A percentile compares a stretch with the other conserved stretches of the same genome.
Conservation (phyloP, 2,797 vertebrate species). For the Pteropus rufus region DNA sequence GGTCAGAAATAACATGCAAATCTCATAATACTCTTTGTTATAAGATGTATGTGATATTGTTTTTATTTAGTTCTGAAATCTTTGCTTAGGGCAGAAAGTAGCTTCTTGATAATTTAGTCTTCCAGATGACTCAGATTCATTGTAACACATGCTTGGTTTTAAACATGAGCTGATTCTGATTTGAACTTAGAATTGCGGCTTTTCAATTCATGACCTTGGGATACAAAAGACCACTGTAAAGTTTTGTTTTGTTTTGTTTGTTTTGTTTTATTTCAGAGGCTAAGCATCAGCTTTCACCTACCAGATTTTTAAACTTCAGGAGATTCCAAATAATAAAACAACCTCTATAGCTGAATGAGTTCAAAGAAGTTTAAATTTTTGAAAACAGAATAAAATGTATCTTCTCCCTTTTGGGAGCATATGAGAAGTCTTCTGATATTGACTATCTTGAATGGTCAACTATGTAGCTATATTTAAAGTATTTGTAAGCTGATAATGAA, state of each 20-base stretch:
- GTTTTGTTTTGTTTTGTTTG: slow-evolving; percentile 21
- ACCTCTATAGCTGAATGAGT: slow-evolving; percentile 33
- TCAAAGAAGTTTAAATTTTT: background rate
- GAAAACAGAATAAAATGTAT: slow-evolving; percentile 53
- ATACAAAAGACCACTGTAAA: slow-evolving; percentile 61
- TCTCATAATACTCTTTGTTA: slow-evolving; percentile 63
- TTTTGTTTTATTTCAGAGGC: slow-evolving; percentile 13
- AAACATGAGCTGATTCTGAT: slow-evolving; percentile 77
- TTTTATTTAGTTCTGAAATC: slow-evolving; percentile 81
- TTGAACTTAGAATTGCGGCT: slow-evolving; percentile 75
- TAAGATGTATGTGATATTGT: slow-evolving; percentile 70
- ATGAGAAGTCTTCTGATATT: slow-evolving; percentile 66
- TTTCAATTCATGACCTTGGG: slow-evolving; percentile 77
- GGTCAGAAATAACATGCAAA: slow-evolving; percentile 65
- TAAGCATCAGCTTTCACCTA: slow-evolving; percentile 74
- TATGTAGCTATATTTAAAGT: background rate
- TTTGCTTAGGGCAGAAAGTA: slow-evolving; percentile 76
- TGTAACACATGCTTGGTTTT: slow-evolving; percentile 73
- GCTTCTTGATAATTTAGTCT: slow-evolving; percentile 80
- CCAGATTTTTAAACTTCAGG: slow-evolving; percentile 74
- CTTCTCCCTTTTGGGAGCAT: slow-evolving; percentile 63
- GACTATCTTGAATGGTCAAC: background rate
- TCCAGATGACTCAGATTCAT: slow-evolving; percentile 80
- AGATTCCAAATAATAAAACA: slow-evolving; percentile 74
- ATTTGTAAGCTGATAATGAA: slow-evolving; percentile 38